Evolutionary conservation across 1,140 invertebrate genomes (phyloP).

Genomic region (Planococcus citri): DNA sequence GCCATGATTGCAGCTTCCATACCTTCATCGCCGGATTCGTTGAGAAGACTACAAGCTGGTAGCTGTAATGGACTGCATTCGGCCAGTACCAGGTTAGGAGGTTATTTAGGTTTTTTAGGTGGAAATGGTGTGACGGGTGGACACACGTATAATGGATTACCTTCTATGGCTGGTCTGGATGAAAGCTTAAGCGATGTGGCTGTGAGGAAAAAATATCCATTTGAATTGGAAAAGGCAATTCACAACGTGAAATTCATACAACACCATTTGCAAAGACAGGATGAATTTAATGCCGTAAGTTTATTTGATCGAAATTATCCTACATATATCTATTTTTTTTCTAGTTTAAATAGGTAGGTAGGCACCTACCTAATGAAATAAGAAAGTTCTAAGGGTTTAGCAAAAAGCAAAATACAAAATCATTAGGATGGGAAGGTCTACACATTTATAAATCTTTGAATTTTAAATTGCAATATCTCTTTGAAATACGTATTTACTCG

Average conservation of each 20-base stretch:
- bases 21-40: slow-evolving; percentile 55
- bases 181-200: slow-evolving; percentile 66
- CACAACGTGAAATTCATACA: slow-evolving; percentile 93
- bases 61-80: slow-evolving; percentile 61
- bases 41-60: slow-evolving; percentile 42
- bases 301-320: too few relatives aligned
- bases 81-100: slow-evolving; percentile 39
- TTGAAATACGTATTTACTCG: too few relatives aligned
- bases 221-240: slow-evolving; percentile 83
- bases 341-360: not conserved
- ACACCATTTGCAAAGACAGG: slow-evolving; percentile 81
- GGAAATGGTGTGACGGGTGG: slow-evolving; percentile 29
- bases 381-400: not conserved
- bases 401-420: not conserved
- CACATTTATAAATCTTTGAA: too few relatives aligned
- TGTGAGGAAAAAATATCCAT: slow-evolving; percentile 73
- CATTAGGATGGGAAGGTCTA: not conserved
- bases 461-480: too few relatives aligned
- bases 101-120: slow-evolving; percentile 7
- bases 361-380: not conserved
- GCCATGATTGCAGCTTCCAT: slow-evolving; percentile 42
- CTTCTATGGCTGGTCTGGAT: slow-evolving; percentile 50
- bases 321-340: too few relatives aligned
- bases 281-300: slow-evolving; percentile 83
- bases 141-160: slow-evolving; percentile 14